Conservation (phyloP, 2,888 invertebrate genomes). For the Trissoscelio sp. region DNA sequence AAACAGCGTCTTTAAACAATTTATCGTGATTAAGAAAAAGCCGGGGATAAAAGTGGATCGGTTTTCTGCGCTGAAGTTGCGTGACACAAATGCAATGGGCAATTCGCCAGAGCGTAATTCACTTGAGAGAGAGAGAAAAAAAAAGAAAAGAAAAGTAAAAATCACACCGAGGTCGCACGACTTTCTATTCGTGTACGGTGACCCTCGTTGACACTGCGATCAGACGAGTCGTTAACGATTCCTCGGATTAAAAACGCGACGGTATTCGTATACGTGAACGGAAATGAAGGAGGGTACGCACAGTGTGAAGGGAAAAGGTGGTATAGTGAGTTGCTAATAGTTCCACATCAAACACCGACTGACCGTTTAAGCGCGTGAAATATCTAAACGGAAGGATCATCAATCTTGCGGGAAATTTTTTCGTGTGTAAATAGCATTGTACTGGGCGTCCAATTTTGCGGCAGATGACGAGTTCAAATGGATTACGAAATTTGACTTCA, state of each 20-base stretch:
- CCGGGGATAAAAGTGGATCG: constrained; percentile 28
- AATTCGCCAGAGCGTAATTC: constrained; percentile 31
- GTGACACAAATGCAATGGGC: constrained; percentile 47
- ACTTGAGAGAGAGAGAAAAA: constrained; percentile 5
- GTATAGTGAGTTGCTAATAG: constrained; percentile 77
- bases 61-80: constrained; percentile 14
- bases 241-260: constrained; percentile 57
- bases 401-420: constrained; percentile 79
- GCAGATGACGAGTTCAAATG: constrained; percentile 63
- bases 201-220: constrained; percentile 66
- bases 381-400: constrained; percentile 75
- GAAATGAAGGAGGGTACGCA: constrained; percentile 62
- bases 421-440: constrained; percentile 79
- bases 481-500: constrained; percentile 72
- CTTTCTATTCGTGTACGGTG: constrained; percentile 46
- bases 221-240: constrained; percentile 73
- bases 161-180: constrained; percentile 37
- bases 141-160: constrained; percentile 28
- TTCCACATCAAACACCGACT: constrained; percentile 76
- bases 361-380: constrained; percentile 75
- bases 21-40: constrained; percentile 6
- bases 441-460: constrained; percentile 63
- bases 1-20: background rate
- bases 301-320: constrained; percentile 43
- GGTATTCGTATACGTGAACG: no score